Evolutionary conservation across 2,797 vertebrate genomes (phyloP).

Genomic region (Hyperoplus immaculatus): DNA sequence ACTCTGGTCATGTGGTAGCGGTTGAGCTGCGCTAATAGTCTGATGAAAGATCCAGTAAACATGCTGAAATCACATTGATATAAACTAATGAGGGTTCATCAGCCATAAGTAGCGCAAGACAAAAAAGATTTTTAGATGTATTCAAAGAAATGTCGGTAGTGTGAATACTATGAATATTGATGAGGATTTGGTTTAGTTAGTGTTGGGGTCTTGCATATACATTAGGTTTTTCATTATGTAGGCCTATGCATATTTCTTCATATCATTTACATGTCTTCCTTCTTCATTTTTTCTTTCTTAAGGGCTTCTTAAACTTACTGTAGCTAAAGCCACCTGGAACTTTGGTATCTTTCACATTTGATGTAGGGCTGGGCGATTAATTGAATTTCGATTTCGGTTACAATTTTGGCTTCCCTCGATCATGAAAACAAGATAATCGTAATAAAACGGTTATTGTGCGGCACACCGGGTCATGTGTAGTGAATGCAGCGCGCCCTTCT

Average conservation of each 20-base stretch:
- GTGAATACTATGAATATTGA: neutral
- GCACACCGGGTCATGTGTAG: no score
- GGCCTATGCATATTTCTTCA: neutral
- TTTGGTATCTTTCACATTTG: no score
- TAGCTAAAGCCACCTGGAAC: no score
- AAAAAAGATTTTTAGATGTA: neutral
- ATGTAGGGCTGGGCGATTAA: no score
- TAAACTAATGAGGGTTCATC: constrained; percentile 10
- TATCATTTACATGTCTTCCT: neutral
- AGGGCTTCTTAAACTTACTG: no score
- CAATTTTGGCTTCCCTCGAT: no score
- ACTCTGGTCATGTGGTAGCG: constrained; percentile 10
- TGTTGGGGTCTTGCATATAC: neutral
- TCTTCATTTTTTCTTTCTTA: no score
- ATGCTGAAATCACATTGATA: constrained; percentile 25
- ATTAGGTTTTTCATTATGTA: neutral
- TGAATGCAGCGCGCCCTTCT: no score
- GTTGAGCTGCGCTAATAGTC: constrained; percentile 25
- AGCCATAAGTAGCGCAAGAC: constrained; percentile 2
- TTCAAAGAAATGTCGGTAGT: neutral
- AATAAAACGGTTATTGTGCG: no score
- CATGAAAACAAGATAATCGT: no score
- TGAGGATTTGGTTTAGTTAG: neutral
- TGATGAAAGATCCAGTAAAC: constrained; percentile 25
- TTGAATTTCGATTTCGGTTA: no score